These are phyloP conservation scores for Drosophila mettleri DNA, from an alignment of 2,888 invertebrate species.

Conservation along the genomic window DNA sequence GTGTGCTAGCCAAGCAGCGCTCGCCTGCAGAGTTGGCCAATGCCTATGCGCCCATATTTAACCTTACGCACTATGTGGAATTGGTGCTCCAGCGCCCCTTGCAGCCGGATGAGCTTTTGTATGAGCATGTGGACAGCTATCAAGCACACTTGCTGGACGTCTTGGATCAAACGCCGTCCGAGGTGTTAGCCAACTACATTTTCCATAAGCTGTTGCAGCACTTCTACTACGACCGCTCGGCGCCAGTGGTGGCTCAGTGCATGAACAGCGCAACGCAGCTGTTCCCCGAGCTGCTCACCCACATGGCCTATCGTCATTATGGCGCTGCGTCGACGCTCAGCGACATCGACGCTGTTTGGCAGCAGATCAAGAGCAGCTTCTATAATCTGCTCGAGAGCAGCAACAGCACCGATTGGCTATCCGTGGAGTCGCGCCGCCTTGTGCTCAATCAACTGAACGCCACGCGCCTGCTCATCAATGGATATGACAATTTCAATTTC, in stretches of 20 bases:
- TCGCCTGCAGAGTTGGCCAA: constrained; percentile 50
- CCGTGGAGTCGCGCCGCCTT: constrained; percentile 50
- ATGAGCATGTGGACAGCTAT: constrained; percentile 75
- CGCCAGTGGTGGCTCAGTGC: constrained; percentile 58
- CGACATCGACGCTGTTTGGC: constrained; percentile 79
- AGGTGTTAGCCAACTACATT: constrained; percentile 79
- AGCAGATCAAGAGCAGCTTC: constrained; percentile 69
- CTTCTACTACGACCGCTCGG: constrained; percentile 66
- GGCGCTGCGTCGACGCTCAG: constrained; percentile 57
- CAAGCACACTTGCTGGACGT: constrained; percentile 61
- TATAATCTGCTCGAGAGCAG: constrained; percentile 51
- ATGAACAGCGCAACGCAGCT: constrained; percentile 56
- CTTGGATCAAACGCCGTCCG: constrained; percentile 42
- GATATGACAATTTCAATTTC: constrained; percentile 63
- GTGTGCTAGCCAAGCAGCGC: constrained; percentile 51
- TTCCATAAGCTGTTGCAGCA: constrained; percentile 69
- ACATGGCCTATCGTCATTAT: constrained; percentile 68
- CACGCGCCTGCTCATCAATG: constrained; percentile 66
- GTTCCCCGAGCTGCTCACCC: constrained; percentile 78
- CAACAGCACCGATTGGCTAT: constrained; percentile 64
- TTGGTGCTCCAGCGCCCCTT: constrained; percentile 61
- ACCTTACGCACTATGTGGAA: constrained; percentile 72
- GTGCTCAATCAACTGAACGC: constrained; percentile 69
- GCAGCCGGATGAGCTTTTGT: constrained; percentile 58
- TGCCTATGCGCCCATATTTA: constrained; percentile 53